These are phyloP conservation scores for Parthenolecanium corni DNA, from an alignment of 2,888 invertebrate genomes.

Conservation along the genomic window DNA sequence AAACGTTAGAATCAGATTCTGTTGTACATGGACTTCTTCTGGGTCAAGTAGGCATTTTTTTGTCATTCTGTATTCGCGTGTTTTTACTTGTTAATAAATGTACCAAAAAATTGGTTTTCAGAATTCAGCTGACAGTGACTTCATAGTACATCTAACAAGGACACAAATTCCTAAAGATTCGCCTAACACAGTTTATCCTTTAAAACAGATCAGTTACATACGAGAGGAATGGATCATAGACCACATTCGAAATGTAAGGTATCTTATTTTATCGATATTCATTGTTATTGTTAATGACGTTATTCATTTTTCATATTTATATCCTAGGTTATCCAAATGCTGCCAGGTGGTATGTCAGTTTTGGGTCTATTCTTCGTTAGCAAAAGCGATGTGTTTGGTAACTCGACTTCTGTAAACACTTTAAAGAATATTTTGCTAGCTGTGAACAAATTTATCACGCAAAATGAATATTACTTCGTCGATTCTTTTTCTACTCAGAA, in stretches of 20 bases:
- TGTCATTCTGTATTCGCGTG: not conserved
- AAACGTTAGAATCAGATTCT: conserved; percentile 11
- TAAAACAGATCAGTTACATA: conserved; percentile 6
- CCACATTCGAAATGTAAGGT: conserved; percentile 16
- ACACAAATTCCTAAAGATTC: conserved; percentile 16
- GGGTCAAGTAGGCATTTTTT: conserved; percentile 13
- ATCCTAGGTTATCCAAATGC: conserved; percentile 63
- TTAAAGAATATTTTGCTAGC: conserved; percentile 6
- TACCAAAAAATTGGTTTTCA: not conserved
- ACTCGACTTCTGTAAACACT: conserved; percentile 36
- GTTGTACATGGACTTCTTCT: conserved; percentile 12
- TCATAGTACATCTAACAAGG: conserved; percentile 18
- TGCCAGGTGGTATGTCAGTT: conserved; percentile 80
- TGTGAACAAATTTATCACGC: conserved; percentile 4
- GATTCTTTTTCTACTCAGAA: not conserved
- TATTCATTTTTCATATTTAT: not conserved
- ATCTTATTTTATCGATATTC: not conserved
- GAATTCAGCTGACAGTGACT: conserved; percentile 13
- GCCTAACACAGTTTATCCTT: not conserved
- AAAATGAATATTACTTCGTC: conserved; percentile 12
- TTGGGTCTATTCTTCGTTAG: conserved; percentile 69
- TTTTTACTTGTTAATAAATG: not conserved
- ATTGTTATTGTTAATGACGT: not conserved
- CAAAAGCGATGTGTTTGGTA: conserved; percentile 51
- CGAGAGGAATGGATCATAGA: conserved; percentile 8